Evolutionary conservation across 92 coral and sea anemone genomes (phyloP).

Genomic region (Parazoanthus swiftii): DNA sequence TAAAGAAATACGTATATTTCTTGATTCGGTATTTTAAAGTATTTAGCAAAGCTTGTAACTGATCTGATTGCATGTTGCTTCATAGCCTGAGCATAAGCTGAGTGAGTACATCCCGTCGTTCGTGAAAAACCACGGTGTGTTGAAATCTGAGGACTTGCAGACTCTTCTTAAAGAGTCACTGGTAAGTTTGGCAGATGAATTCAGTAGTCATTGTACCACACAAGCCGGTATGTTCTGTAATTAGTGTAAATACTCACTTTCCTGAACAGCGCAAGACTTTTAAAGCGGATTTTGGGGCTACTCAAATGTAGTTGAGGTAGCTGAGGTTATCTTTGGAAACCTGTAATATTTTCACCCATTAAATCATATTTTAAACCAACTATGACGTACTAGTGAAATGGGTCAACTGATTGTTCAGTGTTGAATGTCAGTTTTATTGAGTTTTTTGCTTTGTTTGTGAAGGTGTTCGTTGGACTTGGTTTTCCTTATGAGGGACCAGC

Average conservation of each 20-base stretch:
- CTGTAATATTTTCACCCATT: too few relatives aligned
- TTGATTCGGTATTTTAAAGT: too few relatives aligned
- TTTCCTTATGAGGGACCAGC: conserved; percentile 99
- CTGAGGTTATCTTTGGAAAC: background rate
- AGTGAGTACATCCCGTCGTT: conserved; percentile 61
- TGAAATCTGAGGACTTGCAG: conserved; percentile 64
- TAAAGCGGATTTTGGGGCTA: too few relatives aligned
- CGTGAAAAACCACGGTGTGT: conserved; percentile 93
- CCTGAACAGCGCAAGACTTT: background rate
- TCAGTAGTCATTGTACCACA: background rate
- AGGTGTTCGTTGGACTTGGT: conserved; percentile 96
- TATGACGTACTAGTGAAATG: too few relatives aligned
- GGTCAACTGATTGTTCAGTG: background rate
- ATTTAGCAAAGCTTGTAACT: background rate
- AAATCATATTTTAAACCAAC: too few relatives aligned
- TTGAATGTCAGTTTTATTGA: background rate
- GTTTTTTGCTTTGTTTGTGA: background rate
- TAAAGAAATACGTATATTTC: too few relatives aligned
- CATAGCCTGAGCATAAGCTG: conserved; percentile 54
- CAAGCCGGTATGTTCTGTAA: background rate
- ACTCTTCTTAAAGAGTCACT: conserved; percentile 76
- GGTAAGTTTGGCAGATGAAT: conserved; percentile 53
- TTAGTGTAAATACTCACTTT: background rate
- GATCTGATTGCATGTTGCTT: background rate
- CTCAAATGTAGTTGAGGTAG: too few relatives aligned